Evolutionary conservation across 2,888 invertebrate species (phyloP).

Genomic region (Leuctra nigra): DNA sequence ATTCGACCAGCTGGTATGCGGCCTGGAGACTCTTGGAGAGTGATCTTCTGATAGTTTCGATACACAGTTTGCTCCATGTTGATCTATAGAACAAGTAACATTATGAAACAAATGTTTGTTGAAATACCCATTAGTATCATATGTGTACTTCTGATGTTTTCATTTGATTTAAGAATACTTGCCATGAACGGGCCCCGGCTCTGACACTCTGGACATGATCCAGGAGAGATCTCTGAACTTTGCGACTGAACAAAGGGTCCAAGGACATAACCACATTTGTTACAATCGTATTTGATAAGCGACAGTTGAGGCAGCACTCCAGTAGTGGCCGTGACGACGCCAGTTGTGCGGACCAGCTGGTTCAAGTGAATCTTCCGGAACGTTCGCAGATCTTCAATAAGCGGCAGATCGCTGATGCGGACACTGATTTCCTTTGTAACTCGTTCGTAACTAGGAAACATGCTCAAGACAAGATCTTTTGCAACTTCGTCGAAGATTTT

Average conservation of each 20-base stretch:
- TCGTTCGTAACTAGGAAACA: slow-evolving; percentile 93
- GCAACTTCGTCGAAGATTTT: slow-evolving; percentile 92
- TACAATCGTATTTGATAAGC: slow-evolving; percentile 95
- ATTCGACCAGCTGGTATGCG: slow-evolving; percentile 96
- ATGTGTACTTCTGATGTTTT: too few species aligned
- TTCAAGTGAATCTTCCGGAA: slow-evolving; percentile 64
- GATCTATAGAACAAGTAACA: slow-evolving; percentile 51
- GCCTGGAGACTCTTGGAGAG: slow-evolving; percentile 96
- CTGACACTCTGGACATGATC: slow-evolving; percentile 97
- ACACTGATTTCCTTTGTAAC: slow-evolving; percentile 93
- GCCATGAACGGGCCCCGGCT: slow-evolving; percentile 90
- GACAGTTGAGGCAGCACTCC: slow-evolving; percentile 93
- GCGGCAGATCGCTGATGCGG: slow-evolving; percentile 87
- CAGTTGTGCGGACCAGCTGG: slow-evolving; percentile 57
- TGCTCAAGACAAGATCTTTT: slow-evolving; percentile 84
- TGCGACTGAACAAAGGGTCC: slow-evolving; percentile 96
- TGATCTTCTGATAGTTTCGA: slow-evolving; percentile 96
- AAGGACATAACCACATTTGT: slow-evolving; percentile 87
- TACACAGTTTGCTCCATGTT: slow-evolving; percentile 99
- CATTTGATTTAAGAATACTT: slow-evolving; percentile 36
- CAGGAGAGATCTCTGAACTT: slow-evolving; percentile 89
- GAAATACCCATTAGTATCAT: not conserved
- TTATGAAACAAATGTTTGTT: not conserved
- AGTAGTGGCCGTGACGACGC: slow-evolving; percentile 94
- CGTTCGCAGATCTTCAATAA: slow-evolving; percentile 92